A percentile compares a stretch with the other conserved stretches of the same genome.
These are phyloP conservation scores for Zaprionus inermis DNA, from an alignment of 1,140 invertebrate genomes.

Conservation along the genomic window DNA sequence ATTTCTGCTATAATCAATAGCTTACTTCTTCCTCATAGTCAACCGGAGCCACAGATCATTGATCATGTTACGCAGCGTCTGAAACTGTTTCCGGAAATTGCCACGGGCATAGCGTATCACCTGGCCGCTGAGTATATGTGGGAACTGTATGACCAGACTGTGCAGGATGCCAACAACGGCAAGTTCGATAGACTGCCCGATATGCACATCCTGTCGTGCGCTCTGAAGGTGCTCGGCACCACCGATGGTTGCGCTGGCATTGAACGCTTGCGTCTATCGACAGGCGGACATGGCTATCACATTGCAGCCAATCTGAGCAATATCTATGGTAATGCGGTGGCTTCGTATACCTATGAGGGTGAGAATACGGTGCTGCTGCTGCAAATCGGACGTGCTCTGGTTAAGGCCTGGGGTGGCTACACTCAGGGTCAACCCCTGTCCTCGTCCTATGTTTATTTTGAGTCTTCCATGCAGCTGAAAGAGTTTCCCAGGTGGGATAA, in stretches of 20 bases:
- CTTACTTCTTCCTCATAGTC: slow-evolving; percentile 52
- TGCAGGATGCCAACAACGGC: slow-evolving; percentile 90
- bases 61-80: slow-evolving; percentile 97
- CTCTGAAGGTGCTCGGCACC: slow-evolving; percentile 94
- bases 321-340: slow-evolving; percentile 92
- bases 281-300: slow-evolving; percentile 97
- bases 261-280: slow-evolving; percentile 92
- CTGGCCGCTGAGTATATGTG: slow-evolving; percentile 91
- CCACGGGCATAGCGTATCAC: slow-evolving; percentile 90
- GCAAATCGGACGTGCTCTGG: slow-evolving; percentile 93
- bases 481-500: slow-evolving; percentile 87
- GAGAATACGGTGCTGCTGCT: slow-evolving; percentile 97
- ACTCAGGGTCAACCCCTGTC: slow-evolving; percentile 85
- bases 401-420: slow-evolving; percentile 89
- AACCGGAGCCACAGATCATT: slow-evolving; percentile 94
- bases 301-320: slow-evolving; percentile 92
- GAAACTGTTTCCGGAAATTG: slow-evolving; percentile 93
- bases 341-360: slow-evolving; percentile 97
- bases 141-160: slow-evolving; percentile 93
- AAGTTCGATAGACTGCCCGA: slow-evolving; percentile 92
- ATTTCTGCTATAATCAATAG: background rate
- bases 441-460: slow-evolving; percentile 88
- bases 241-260: slow-evolving; percentile 90
- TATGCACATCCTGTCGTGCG: slow-evolving; percentile 95
- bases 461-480: slow-evolving; percentile 70